Percentiles rank a stretch among this genome's conserved stretches.
Conservation (phyloP, 2,888 invertebrate species). For the Camptogramma bilineatum region DNA sequence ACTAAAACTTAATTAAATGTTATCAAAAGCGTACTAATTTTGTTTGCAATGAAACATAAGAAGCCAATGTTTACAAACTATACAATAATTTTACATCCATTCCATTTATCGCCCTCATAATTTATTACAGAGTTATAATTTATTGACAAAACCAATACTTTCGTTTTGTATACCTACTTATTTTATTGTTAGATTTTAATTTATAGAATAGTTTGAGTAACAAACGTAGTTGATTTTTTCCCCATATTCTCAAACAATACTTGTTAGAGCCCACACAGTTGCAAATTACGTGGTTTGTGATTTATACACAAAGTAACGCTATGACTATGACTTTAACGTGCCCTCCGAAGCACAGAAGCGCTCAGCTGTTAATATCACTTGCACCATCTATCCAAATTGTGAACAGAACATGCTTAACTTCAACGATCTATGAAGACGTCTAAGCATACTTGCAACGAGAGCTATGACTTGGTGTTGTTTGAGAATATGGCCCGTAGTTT, state of each 20-base stretch:
- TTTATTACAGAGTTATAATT: slow-evolving; percentile 21
- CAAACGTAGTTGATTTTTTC: slow-evolving; percentile 16
- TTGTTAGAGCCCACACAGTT: slow-evolving; percentile 1
- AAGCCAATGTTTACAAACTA: slow-evolving; percentile 14
- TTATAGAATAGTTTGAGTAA: slow-evolving; percentile 9
- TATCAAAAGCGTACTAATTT: slow-evolving; percentile 6
- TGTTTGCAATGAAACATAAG: slow-evolving; percentile 24
- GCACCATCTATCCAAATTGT: too few species aligned
- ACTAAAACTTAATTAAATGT: neutral
- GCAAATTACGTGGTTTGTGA: neutral
- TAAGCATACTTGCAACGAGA: too few species aligned
- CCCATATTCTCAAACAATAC: slow-evolving; percentile 10
- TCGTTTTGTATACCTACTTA: slow-evolving; percentile 8
- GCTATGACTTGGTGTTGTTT: slow-evolving; percentile 14
- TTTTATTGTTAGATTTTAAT: slow-evolving; percentile 15
- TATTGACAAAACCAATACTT: slow-evolving; percentile 25
- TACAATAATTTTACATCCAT: slow-evolving; percentile 23
- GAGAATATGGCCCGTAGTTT: slow-evolving; percentile 16
- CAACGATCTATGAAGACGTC: too few species aligned
- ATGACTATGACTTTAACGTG: neutral
- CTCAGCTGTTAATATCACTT: neutral
- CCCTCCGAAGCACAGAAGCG: too few species aligned
- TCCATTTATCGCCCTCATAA: slow-evolving; percentile 20
- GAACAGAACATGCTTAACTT: too few species aligned
- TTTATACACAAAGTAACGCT: neutral